These are phyloP conservation scores for Tridacna crocea DNA, from an alignment of 2,888 invertebrate species.

Conservation along the genomic window DNA sequence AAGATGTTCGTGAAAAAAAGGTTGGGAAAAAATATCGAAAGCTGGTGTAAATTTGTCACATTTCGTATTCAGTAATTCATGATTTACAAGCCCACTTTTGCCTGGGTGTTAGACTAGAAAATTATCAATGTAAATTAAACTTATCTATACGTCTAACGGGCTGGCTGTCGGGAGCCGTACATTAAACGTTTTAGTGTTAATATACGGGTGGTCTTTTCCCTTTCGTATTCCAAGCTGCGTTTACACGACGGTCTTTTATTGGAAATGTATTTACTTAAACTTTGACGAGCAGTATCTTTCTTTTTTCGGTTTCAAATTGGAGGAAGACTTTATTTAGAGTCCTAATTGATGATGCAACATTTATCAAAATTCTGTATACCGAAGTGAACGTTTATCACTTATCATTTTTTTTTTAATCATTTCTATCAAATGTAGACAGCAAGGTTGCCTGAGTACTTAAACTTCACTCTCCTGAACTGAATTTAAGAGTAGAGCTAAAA, in stretches of 20 bases:
- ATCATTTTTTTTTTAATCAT: too few species aligned
- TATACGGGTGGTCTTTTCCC: constrained; percentile 18
- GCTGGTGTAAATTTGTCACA: constrained; percentile 21
- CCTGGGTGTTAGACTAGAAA: constrained; percentile 54
- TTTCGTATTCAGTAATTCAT: constrained; percentile 19
- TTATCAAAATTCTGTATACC: too few species aligned
- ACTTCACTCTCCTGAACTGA: too few species aligned
- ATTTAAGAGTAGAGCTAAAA: too few species aligned
- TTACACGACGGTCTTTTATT: neutral
- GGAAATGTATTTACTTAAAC: too few species aligned
- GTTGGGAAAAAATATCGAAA: constrained; percentile 1
- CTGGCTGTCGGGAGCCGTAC: constrained; percentile 21
- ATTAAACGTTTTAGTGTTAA: constrained; percentile 34
- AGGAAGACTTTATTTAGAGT: too few species aligned
- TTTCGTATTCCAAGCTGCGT: neutral
- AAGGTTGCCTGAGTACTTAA: too few species aligned
- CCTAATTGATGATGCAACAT: too few species aligned
- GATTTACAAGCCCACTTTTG: constrained; percentile 22
- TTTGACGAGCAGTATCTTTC: too few species aligned
- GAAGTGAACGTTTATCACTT: too few species aligned
- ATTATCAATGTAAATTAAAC: constrained; percentile 57
- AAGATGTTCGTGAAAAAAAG: neutral
- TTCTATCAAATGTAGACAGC: too few species aligned
- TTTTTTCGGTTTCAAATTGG: too few species aligned
- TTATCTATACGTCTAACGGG: constrained; percentile 51